Conservation (phyloP, 1,140 invertebrate species). For the Zeugodacus cucurbitae region DNA sequence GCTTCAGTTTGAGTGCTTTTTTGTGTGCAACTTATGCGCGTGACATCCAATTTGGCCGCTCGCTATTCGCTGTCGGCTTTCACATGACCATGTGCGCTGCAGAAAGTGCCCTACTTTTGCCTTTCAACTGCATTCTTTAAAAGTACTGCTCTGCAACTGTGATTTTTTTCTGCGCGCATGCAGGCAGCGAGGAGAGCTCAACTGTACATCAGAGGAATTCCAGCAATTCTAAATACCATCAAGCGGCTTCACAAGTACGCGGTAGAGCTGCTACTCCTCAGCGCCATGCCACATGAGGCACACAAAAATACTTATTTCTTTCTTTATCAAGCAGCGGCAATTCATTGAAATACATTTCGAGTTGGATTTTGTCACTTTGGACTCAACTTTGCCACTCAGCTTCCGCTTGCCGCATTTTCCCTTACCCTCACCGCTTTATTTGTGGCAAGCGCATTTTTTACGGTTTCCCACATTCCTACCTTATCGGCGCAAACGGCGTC, state of each 20-base stretch:
- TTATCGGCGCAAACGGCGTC: neutral
- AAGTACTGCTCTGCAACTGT: neutral
- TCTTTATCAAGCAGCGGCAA: neutral
- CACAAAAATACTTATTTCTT: neutral
- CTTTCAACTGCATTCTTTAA: neutral
- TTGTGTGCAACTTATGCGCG: neutral
- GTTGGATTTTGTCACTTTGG: constrained; percentile 1
- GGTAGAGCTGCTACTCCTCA: neutral
- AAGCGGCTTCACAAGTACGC: neutral
- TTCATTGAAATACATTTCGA: neutral
- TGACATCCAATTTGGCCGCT: neutral
- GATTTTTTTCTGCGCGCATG: neutral
- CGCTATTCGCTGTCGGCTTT: neutral
- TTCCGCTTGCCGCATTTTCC: neutral
- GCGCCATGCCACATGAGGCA: neutral
- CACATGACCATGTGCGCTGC: constrained; percentile 9
- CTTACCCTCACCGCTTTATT: neutral
- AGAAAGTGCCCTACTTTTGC: constrained; percentile 37
- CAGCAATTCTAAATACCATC: neutral
- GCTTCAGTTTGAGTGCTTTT: neutral
- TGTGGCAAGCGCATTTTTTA: neutral
- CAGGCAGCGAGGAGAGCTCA: neutral
- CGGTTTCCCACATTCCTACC: constrained; percentile 24
- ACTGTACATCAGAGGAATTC: neutral
- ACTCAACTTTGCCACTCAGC: neutral